Evolutionary conservation across 2,113 vertebrate species (phyloP), one percentile per base, ranked within the genome.

Genomic region (Notarius quadriscutis): DNA sequence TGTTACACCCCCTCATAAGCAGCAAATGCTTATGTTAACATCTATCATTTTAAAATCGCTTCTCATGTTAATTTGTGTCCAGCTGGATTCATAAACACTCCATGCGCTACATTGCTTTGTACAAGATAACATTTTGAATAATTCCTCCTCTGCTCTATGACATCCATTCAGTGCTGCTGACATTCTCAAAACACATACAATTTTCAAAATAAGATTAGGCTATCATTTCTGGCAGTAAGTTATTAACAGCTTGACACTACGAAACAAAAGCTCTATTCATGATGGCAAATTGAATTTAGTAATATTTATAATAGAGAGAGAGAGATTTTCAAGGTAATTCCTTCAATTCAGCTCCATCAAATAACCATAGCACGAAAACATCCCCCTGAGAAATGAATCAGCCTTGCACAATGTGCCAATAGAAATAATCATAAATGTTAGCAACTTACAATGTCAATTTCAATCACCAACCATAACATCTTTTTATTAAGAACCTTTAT

Each of bases 301-400:
- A 74, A 89, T 88, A 88, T 81, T 58, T 51, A 84, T 82, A n/a
- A 69, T 60, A 86, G 15, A 65, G 84, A 65, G 41, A 86, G 41
- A 57, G n/a, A 57, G 60, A 69, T 50, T 81, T 88, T 89, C 57
- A 89, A 87, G 83, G 81, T 84, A 89, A 90, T 89, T 88, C 27
- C 63, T 82, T 88, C 65, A 72, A 84, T 90, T 91, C 87, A 89
- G 72, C 86, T n/a, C 60, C 51, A 74, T 84, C 81, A 87, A 84
- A 87, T 81, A 78, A 41, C 80, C 67, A 58, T 72, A 86, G 58
- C 34, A 60, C 79, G 84, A 58, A 74, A 57, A 48, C 30, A 88
- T 85, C 74, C 30, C 34, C 30, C 82, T 65, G 30, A 58, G 75
- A 88, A 83, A 87, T 81, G 5, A 87, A 82, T 48, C 63, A 87